Conservation (phyloP, 2,797 vertebrate genomes). For the Sylvia borin region DNA sequence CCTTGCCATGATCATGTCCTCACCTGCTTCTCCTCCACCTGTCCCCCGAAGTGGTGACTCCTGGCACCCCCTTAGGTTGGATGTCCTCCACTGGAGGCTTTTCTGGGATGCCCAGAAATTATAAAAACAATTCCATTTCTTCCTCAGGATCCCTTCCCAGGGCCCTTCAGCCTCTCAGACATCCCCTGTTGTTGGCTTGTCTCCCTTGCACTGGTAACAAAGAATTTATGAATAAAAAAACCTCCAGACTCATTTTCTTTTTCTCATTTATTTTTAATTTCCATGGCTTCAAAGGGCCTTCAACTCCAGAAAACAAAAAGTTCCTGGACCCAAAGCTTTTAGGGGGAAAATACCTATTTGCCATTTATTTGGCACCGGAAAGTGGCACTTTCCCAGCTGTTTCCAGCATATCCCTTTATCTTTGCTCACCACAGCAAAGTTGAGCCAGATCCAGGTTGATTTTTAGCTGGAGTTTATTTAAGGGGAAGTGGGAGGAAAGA, state of each 20-base stretch:
- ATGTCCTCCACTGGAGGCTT: background rate
- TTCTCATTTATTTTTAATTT: background rate
- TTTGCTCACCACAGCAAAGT: background rate
- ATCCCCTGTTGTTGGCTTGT: background rate
- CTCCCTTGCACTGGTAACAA: no score
- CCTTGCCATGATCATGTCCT: background rate
- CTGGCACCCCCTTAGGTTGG: no score
- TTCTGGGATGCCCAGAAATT: background rate
- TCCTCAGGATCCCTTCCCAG: background rate
- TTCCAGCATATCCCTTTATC: background rate
- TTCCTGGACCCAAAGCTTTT: accelerated
- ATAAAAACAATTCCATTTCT: background rate
- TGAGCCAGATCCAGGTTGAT: background rate
- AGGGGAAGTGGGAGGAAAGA: background rate
- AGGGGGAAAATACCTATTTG: background rate
- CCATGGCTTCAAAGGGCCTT: background rate
- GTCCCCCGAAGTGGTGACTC: background rate
- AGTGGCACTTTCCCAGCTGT: background rate
- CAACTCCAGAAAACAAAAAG: background rate
- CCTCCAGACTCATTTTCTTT: accelerated
- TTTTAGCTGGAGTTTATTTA: background rate
- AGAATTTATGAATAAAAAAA: background rate
- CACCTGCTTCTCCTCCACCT: background rate
- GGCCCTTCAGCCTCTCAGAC: background rate
- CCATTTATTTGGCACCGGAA: background rate